Percentiles rank a stretch among this genome's conserved stretches.
Evolutionary conservation across 1,140 invertebrate genomes (phyloP).

Genomic region (Cotesia glomerata): DNA sequence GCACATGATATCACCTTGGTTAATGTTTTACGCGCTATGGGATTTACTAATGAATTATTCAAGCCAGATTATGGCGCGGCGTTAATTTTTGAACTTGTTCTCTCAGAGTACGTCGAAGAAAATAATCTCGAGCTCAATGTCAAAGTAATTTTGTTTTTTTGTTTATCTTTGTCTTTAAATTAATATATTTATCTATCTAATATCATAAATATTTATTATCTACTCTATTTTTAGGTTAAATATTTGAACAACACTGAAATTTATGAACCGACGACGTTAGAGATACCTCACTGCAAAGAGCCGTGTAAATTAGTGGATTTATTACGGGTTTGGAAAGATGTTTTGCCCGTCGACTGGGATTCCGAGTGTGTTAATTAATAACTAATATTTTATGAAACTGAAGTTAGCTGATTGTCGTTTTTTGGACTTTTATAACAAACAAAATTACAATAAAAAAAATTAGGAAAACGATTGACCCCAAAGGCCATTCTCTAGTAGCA

Average conservation of each 20-base stretch:
- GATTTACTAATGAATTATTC: conserved; percentile 67
- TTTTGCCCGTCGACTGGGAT: conserved; percentile 26
- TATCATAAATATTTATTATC: conserved; percentile 8
- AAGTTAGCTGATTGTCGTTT: not conserved
- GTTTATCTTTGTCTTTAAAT: conserved; percentile 1
- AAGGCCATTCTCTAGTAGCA: too few species aligned
- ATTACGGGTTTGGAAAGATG: conserved; percentile 12
- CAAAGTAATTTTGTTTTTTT: conserved; percentile 49
- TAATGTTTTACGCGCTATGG: conserved; percentile 71
- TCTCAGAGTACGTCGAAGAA: conserved; percentile 47
- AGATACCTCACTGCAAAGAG: conserved; percentile 60
- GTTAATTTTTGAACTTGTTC: conserved; percentile 71
- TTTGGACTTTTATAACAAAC: not conserved
- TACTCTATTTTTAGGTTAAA: conserved; percentile 36
- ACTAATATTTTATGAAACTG: not conserved
- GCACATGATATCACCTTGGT: conserved; percentile 79
- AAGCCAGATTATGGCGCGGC: conserved; percentile 76
- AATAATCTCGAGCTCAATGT: conserved; percentile 58
- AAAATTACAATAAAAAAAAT: too few species aligned
- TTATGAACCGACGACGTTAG: conserved; percentile 36
- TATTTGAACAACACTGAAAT: conserved; percentile 47
- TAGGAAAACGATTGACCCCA: too few species aligned
- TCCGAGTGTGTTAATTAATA: conserved; percentile 22
- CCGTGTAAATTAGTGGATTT: conserved; percentile 49
- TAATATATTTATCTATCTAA: too few species aligned